Conservation (phyloP, 2,113 vertebrate species). For the Zapus hudsonius region DNA sequence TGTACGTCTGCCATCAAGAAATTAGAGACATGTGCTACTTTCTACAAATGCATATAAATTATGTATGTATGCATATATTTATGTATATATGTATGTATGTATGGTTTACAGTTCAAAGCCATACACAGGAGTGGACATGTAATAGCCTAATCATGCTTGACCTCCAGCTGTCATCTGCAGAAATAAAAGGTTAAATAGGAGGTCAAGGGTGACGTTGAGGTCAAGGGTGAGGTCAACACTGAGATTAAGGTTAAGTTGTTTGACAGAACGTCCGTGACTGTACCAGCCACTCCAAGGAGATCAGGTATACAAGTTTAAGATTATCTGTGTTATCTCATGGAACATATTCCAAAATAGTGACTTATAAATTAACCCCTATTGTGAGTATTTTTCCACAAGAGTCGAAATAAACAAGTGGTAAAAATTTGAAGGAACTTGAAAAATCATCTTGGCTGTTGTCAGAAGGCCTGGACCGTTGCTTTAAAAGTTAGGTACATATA, state of each 20-base stretch:
- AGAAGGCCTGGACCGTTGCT: background rate
- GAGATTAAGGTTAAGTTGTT: constrained; percentile 4
- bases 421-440: background rate
- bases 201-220: constrained; percentile 50
- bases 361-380: background rate
- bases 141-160: constrained; percentile 14
- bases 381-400: background rate
- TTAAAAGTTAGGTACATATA: background rate
- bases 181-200: constrained; percentile 13
- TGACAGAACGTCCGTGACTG: background rate
- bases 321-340: background rate
- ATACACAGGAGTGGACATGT: background rate
- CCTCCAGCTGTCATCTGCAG: background rate
- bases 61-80: too few relatives aligned
- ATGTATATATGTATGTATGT: background rate
- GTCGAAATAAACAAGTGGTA: background rate
- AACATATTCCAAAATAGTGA: constrained; percentile 24
- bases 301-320: constrained; percentile 20
- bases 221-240: background rate
- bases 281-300: background rate
- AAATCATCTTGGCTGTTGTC: background rate
- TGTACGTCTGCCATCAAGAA: background rate
- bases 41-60: constrained; percentile 8
- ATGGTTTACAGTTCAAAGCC: background rate
- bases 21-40: background rate